Evolutionary conservation across 1,140 invertebrate genomes (phyloP).

Genomic region (Papilio machaon): DNA sequence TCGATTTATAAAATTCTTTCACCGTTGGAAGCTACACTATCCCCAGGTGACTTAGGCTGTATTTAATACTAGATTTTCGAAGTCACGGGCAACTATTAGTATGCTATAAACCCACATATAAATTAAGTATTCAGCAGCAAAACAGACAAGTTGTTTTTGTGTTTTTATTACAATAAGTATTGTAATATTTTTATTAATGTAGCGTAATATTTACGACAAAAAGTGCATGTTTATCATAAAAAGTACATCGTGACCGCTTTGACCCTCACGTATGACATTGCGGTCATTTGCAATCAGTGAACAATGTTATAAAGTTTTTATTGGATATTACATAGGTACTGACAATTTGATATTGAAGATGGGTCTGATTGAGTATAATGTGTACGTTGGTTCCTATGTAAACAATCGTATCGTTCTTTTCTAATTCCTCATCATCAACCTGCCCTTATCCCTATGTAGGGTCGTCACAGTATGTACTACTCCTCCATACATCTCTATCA

Average conservation of each 20-base stretch:
- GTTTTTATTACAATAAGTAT: not conserved
- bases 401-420: too few species aligned
- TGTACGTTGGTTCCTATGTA: too few species aligned
- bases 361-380: too few species aligned
- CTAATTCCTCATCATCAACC: too few species aligned
- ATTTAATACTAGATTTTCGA: not conserved
- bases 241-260: constrained; percentile 2
- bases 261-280: constrained; percentile 15
- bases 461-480: too few species aligned
- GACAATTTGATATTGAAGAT: not conserved
- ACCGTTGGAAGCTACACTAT: too few species aligned
- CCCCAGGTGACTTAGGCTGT: too few species aligned
- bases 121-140: not conserved
- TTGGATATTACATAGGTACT: not conserved
- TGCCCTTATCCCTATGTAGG: too few species aligned
- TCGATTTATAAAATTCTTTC: too few species aligned
- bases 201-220: not conserved
- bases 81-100: not conserved
- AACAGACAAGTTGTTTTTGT: too few species aligned
- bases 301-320: not conserved
- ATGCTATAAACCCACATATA: too few species aligned
- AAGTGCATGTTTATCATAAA: not conserved
- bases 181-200: not conserved
- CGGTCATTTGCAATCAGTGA: not conserved
- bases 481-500: too few species aligned